phyloP scores from a whole-genome alignment of 2,888 invertebrate species.

The Hydroisotoma schaefferi region DNA sequence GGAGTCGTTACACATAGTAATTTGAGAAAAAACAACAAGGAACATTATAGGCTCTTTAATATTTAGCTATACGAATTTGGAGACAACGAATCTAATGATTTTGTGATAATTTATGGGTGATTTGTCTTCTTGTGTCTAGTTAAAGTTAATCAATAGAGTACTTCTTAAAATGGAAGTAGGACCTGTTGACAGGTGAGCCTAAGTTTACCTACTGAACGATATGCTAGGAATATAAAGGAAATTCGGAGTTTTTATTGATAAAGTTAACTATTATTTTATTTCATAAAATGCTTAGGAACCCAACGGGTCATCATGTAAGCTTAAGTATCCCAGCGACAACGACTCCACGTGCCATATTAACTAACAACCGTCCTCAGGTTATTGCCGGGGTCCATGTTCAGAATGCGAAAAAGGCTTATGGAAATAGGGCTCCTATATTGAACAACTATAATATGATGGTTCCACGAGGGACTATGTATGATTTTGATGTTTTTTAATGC shows the following conservation, averaged over 20 bases:
- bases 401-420: constrained; percentile 83
- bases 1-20: too few species aligned
- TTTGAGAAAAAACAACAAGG: too few species aligned
- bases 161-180: not conserved
- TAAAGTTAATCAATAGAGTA: too few species aligned
- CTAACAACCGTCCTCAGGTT: not conserved
- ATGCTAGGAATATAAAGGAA: not conserved
- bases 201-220: not conserved
- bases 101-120: too few species aligned
- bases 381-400: constrained; percentile 71
- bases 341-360: not conserved
- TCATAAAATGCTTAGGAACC: not conserved
- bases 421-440: constrained; percentile 78
- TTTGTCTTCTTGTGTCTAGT: too few species aligned
- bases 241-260: not conserved
- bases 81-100: too few species aligned
- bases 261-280: not conserved
- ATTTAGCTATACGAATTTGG: too few species aligned
- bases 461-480: constrained; percentile 89
- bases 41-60: too few species aligned
- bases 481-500: constrained; percentile 49
- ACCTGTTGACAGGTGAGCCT: not conserved
- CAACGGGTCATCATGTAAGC: not conserved
- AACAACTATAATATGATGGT: constrained; percentile 89
- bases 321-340: not conserved